phyloP scores from a whole-genome alignment of 2,113 vertebrate species.

The Mesitornis unicolor region DNA sequence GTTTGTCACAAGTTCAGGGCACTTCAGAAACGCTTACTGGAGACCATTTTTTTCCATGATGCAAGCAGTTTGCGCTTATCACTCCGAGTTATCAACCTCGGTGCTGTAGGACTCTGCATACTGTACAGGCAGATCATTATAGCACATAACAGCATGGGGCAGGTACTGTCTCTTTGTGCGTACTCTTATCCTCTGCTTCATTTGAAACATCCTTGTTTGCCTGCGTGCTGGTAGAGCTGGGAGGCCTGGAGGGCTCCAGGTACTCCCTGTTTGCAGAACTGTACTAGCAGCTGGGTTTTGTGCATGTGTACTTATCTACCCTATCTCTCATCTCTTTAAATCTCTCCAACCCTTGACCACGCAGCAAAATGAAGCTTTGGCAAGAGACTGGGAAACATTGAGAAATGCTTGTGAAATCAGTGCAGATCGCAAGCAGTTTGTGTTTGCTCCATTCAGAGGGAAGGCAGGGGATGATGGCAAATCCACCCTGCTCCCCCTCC shows the following conservation, averaged over 20 bases:
- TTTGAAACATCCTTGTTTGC: not conserved
- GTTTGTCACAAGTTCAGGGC: slow-evolving; percentile 74
- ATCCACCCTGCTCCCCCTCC: slow-evolving; percentile 9
- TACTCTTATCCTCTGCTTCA: not conserved
- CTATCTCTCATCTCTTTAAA: slow-evolving; percentile 21
- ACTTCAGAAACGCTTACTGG: slow-evolving; percentile 65
- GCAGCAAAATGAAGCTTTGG: slow-evolving; percentile 46
- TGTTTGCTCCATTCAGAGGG: not conserved
- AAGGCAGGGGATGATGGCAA: slow-evolving; percentile 6
- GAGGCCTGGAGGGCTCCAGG: not conserved
- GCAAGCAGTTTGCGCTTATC: slow-evolving; percentile 76
- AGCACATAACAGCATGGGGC: not conserved
- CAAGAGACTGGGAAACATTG: slow-evolving; percentile 32
- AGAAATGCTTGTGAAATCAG: slow-evolving; percentile 49
- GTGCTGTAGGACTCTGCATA: slow-evolving; percentile 45
- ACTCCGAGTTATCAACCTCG: slow-evolving; percentile 64
- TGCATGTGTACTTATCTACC: not conserved
- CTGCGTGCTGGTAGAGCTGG: not conserved
- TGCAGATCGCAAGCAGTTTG: not conserved
- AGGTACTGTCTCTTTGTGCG: not conserved
- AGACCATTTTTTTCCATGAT: slow-evolving; percentile 76
- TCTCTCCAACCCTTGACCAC: slow-evolving; percentile 41
- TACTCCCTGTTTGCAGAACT: not conserved
- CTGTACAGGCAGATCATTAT: slow-evolving; percentile 51
- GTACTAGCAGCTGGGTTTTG: not conserved